Conservation (phyloP, 1,140 invertebrate genomes). For the Dufourea novaeangliae region DNA sequence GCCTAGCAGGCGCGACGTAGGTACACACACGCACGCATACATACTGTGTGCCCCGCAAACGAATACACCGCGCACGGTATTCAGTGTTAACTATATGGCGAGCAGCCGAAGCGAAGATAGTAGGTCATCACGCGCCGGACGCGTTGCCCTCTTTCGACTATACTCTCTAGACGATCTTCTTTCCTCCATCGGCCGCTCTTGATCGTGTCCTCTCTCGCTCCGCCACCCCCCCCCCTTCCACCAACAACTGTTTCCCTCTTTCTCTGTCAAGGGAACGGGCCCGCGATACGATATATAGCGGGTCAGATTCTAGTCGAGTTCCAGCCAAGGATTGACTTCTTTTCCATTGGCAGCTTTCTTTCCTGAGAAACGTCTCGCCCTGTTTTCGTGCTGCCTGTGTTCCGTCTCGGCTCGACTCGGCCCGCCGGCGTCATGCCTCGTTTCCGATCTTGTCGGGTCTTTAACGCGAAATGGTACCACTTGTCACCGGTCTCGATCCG, state of each 20-base stretch:
- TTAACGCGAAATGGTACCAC: conserved; percentile 12
- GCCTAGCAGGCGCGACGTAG: not conserved
- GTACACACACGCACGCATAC: no score
- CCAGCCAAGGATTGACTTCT: conserved; percentile 67
- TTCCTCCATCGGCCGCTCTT: conserved; percentile 36
- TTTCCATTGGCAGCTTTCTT: conserved; percentile 70
- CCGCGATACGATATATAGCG: conserved; percentile 30
- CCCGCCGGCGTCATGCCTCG: conserved; percentile 7
- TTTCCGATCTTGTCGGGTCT: conserved; percentile 5
- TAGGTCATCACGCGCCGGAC: conserved; percentile 81
- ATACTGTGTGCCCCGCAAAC: not conserved
- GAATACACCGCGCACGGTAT: conserved; percentile 1
- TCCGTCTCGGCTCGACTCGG: not conserved
- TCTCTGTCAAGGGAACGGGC: conserved; percentile 22
- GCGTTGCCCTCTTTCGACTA: conserved; percentile 75
- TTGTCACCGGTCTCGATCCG: not conserved
- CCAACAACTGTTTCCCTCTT: no score
- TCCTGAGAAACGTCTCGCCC: conserved; percentile 68
- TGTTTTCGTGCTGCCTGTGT: conserved; percentile 25
- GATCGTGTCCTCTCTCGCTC: conserved; percentile 12
- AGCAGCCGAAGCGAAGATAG: conserved; percentile 78
- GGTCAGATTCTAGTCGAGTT: conserved; percentile 56
- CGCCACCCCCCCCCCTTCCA: not conserved
- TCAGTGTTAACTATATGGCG: conserved; percentile 49
- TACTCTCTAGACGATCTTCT: conserved; percentile 67